Base-by-base conservation (phyloP, 92 coral and sea anemone species). In the Siderastrea radians region DNA sequence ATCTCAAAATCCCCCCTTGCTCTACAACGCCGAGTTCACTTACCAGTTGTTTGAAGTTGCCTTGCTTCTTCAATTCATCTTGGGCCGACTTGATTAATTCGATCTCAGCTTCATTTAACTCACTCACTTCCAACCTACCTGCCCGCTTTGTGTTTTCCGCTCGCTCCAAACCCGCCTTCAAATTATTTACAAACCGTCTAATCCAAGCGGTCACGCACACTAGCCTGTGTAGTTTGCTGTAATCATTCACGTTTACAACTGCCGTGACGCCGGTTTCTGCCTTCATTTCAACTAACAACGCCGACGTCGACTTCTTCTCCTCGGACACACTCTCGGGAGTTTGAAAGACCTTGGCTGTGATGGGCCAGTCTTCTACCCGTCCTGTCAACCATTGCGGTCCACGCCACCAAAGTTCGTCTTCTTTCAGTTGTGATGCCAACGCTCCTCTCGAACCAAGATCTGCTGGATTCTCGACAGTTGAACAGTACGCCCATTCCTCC, bases 331-430 rank as follows among this genome's bases (percentile, higher is more conserved):
- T 57, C 69, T 83, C 87, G 53, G 72, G 87, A 60, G 87, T 83
- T 73, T 72, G 54, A 67, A 71, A 13, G 7, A 45, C 5, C 72
- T 72, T 10, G 1, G 1, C 17, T 15, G 54, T 73, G 38, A 48
- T 17, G 13, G 87, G 87, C 80, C 87, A 83, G 45, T 72, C 79
- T 55, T 82, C 80, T 72, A 26, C 38, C 38, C 38, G 38, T 26
- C 38, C 38, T 26, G 38, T 26, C 38, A 26, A 26, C 38, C 38
- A 68, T 19, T 11, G 51, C 46, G 90, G 90, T 1, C 85, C 85
- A 78, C 49, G 58, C 85, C 85, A 86, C 83, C 89, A 77, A 77
- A 85, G 65, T 46, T 65, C 38, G 38, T 75, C 47, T 68, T 52
- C 83, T n/a, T 66, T 52, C 74, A 86, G 64, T 19, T 62, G 71